Conservation (phyloP, 2,113 vertebrate genomes). For the Nothoprocta perdicaria region DNA sequence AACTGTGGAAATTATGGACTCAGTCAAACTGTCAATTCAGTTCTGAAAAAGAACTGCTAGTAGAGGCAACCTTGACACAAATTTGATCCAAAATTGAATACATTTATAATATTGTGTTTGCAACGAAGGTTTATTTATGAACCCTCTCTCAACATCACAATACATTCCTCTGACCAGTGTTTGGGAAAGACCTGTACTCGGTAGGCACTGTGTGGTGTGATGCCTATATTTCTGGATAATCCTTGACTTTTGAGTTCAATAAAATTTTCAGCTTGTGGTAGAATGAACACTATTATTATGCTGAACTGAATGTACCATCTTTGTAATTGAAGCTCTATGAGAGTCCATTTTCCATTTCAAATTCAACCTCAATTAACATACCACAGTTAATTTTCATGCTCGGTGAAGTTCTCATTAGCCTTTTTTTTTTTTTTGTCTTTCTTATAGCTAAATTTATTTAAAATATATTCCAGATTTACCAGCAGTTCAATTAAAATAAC, state of each 20-base stretch:
- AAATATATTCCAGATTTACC: not conserved
- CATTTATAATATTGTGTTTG: conserved; percentile 63
- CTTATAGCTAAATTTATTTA: not conserved
- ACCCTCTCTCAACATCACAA: not conserved
- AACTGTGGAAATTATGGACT: conserved; percentile 79
- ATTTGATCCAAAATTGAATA: conserved; percentile 56
- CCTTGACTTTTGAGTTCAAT: not conserved
- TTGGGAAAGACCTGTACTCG: not conserved
- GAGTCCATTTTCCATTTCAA: conserved; percentile 5
- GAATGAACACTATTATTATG: not conserved
- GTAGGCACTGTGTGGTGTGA: not conserved
- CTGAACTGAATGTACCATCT: conserved; percentile 3
- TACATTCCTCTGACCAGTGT: not conserved
- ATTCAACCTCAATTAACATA: conserved; percentile 35
- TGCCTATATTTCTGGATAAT: not conserved
- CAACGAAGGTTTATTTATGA: conserved; percentile 19
- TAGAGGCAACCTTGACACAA: conserved; percentile 69
- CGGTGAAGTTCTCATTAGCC: not conserved
- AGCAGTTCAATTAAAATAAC: conserved; percentile 5
- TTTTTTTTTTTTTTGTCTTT: not conserved
- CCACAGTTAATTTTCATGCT: conserved; percentile 29
- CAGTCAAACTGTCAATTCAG: conserved; percentile 74
- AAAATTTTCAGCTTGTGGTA: not conserved
- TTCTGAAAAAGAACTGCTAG: conserved; percentile 73
- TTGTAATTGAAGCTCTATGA: not conserved